These are phyloP conservation scores for Brachyptera putata DNA, from an alignment of 2,888 invertebrate genomes.

Conservation along the genomic window DNA sequence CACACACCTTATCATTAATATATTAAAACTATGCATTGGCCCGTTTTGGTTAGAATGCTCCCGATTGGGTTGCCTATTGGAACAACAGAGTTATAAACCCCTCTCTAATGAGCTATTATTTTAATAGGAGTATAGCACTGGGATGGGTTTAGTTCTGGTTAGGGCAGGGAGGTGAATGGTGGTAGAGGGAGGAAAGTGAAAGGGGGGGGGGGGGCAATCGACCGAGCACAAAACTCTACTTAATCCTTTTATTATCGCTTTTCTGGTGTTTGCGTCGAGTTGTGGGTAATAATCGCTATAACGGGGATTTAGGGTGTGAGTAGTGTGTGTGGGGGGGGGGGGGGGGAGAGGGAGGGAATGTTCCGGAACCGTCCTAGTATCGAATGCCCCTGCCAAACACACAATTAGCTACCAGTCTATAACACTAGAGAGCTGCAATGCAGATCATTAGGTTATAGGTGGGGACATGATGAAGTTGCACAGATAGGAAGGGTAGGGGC, in stretches of 20 bases:
- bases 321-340: neutral
- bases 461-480: neutral
- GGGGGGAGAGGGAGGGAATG: neutral
- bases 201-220: too few species aligned
- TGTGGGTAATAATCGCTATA: neutral
- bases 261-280: neutral
- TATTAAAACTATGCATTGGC: too few species aligned
- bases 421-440: conserved; percentile 1
- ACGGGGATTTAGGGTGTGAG: neutral
- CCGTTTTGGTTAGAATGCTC: too few species aligned
- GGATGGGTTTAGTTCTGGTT: too few species aligned
- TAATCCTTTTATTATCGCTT: neutral
- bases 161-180: too few species aligned
- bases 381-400: neutral
- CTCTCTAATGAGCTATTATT: too few species aligned
- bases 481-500: neutral
- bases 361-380: neutral
- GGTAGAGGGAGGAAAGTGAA: too few species aligned
- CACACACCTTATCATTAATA: too few species aligned
- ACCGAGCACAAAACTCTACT: neutral
- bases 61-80: too few species aligned
- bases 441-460: conserved; percentile 7
- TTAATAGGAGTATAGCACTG: too few species aligned
- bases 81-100: too few species aligned
- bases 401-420: neutral